Conservation (phyloP, 1,140 invertebrate genomes). For the Parapsyche elsis region DNA sequence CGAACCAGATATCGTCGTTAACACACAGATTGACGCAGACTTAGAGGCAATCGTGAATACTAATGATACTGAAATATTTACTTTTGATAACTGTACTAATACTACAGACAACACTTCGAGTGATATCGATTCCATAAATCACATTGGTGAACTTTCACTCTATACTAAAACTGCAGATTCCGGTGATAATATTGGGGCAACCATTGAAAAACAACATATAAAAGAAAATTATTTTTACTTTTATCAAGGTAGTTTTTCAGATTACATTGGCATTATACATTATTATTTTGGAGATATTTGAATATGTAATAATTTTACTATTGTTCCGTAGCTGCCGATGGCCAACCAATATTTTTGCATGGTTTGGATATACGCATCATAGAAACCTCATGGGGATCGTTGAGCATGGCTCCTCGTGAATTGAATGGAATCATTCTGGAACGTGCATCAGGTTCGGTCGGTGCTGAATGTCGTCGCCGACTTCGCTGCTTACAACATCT, state of each 20-base stretch:
- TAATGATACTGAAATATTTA: neutral
- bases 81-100: neutral
- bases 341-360: slow-evolving; percentile 93
- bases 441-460: slow-evolving; percentile 86
- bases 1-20: slow-evolving; percentile 46
- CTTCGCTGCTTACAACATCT: slow-evolving; percentile 88
- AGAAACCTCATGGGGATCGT: slow-evolving; percentile 83
- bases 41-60: neutral
- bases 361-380: slow-evolving; percentile 92
- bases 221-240: slow-evolving; percentile 80
- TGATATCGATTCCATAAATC: neutral
- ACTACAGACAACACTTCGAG: neutral
- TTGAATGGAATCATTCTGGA: slow-evolving; percentile 83
- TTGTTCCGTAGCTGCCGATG: slow-evolving; percentile 76
- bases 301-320: neutral
- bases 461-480: slow-evolving; percentile 79
- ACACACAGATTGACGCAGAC: neutral
- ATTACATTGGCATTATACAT: too few species aligned
- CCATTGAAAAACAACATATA: neutral
- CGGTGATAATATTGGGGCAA: neutral
- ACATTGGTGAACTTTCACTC: neutral
- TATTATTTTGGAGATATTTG: neutral
- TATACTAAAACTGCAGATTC: neutral
- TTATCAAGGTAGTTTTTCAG: slow-evolving; percentile 78
- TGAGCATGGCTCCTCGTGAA: slow-evolving; percentile 80